A percentile compares a stretch with the other conserved stretches of the same genome.
Evolutionary conservation across 2,797 vertebrate genomes (phyloP).

Genomic region (Smutsia temminckii): DNA sequence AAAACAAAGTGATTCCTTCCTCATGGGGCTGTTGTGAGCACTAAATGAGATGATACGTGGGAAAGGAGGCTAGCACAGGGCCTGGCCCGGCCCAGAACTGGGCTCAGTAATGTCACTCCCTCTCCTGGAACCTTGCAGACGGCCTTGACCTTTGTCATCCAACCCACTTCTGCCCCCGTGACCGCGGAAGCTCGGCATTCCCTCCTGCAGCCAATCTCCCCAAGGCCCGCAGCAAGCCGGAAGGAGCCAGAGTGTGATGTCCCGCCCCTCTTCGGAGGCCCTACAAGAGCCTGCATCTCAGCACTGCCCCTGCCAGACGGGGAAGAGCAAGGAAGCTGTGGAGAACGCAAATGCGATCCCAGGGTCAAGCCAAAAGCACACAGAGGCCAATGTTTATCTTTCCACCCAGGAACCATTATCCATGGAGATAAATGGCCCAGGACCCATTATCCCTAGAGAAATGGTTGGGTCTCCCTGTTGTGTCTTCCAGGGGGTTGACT

Average conservation of each 20-base stretch:
- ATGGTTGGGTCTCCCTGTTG: neutral
- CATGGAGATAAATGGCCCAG: neutral
- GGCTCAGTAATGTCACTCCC: neutral
- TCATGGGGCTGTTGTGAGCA: neutral
- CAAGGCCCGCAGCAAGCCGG: neutral
- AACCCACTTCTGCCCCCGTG: neutral
- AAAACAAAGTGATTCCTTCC: neutral
- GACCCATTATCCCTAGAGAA: neutral
- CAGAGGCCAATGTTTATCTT: neutral
- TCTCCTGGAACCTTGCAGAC: neutral
- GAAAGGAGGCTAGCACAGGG: neutral
- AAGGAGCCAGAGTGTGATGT: neutral
- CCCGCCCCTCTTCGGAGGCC: neutral
- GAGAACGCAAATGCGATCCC: neutral
- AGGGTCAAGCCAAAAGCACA: neutral
- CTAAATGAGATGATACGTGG: neutral
- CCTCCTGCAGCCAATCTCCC: rapidly evolving
- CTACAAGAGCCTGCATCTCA: neutral
- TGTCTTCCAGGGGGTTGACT: neutral
- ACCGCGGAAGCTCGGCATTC: neutral
- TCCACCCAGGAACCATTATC: neutral
- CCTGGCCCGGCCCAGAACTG: neutral
- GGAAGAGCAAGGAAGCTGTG: neutral
- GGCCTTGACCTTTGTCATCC: neutral
- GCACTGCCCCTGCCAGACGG: neutral